Base-by-base conservation (phyloP, 2,113 vertebrate genomes). In the Siniperca chuatsi region DNA sequence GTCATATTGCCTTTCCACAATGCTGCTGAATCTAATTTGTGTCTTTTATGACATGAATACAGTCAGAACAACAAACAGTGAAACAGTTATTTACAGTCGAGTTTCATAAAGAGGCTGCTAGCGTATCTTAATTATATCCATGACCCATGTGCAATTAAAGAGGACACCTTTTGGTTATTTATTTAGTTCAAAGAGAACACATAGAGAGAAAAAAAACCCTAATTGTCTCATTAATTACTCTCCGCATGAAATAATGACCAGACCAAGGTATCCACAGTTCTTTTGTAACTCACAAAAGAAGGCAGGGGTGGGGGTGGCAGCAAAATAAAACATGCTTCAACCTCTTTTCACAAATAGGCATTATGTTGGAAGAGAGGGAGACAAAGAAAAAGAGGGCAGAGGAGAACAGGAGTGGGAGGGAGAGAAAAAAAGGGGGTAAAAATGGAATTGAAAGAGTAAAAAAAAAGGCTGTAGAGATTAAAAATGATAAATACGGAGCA, bases 141-240 rank as follows among this genome's bases (percentile, higher is more conserved):
- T 89, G 92, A 91, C 91, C 90, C 72, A 6, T 65, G 75, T 62
- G 70, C 86, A 87, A 92, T 92, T 90, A 93, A 82, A 84, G 81
- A 88, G 83, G 84, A 87, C 81, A 89, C 85, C 88, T 93, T 89
- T 92, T 85, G 85, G 84, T 75, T 88, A 80, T 94, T 93, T 92
- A 75, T 91, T 92, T 88, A 67, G 88, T 83, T 90, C 74, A 86
- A 81, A 91, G 71, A 78, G 80, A 89, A 84, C 86, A 85, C 76
- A 89, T 65, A 85, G 65, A 73, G 79, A 85, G 66, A 40, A 50
- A 52, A 10, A 86, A 85, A 52, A 40, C 23, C 20, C 75, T 89
- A 92, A 91, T 92, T 93, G 88, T 92, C 82, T 93, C 89, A 88
- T 94, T 94, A 91, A 94, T 94, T 92, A 92, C 84, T 88, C 82